Conservation (phyloP, 2,113 vertebrate species). For the Anthoscopus minutus region DNA sequence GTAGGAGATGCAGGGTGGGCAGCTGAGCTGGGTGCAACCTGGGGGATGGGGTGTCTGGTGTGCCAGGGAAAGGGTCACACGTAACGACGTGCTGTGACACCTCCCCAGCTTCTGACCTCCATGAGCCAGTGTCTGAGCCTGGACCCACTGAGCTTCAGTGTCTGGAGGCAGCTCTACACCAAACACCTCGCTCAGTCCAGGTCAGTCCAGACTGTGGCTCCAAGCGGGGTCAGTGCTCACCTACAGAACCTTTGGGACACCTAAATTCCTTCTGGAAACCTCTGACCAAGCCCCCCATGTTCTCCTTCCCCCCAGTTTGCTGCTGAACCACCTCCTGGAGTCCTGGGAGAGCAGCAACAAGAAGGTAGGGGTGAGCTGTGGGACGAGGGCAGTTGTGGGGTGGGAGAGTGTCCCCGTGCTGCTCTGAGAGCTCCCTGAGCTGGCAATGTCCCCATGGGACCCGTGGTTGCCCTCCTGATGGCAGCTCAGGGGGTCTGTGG, state of each 20-base stretch:
- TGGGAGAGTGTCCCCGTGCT: accelerated
- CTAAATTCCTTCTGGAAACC: not conserved
- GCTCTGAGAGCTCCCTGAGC: not conserved
- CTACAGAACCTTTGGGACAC: not conserved
- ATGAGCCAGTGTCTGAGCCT: constrained; percentile 86
- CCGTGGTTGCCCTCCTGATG: accelerated
- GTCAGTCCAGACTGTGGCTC: constrained; percentile 41
- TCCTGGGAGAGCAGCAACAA: constrained; percentile 79
- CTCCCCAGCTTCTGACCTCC: constrained; percentile 81
- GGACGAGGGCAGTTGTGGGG: not conserved
- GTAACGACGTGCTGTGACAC: accelerated
- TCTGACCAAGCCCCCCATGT: accelerated
- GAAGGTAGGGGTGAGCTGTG: constrained; percentile 71
- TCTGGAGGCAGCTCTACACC: constrained; percentile 93
- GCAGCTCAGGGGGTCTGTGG: not conserved
- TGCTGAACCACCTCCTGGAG: constrained; percentile 82
- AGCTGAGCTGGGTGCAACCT: accelerated
- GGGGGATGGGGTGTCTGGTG: accelerated
- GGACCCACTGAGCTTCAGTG: constrained; percentile 83
- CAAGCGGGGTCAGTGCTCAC: no score
- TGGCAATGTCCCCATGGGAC: accelerated
- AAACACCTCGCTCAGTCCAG: constrained; percentile 93
- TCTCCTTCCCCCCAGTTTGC: constrained; percentile 70
- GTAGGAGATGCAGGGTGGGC: no score
- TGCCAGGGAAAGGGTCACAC: accelerated